These are phyloP conservation scores for Hippocampus mohnikei DNA, from an alignment of 2,113 vertebrate genomes.

Conservation along the genomic window DNA sequence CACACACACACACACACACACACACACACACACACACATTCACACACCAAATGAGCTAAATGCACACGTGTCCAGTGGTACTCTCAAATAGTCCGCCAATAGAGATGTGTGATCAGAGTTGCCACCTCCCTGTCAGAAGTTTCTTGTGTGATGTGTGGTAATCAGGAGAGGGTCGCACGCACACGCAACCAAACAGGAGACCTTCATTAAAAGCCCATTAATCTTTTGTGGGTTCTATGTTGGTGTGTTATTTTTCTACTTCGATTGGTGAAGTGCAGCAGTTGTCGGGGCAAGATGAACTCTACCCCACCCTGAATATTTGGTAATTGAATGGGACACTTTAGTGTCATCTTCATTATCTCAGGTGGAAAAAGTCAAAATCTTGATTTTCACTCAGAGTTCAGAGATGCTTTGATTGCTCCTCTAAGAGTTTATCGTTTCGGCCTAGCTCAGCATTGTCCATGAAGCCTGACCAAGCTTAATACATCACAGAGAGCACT, in stretches of 20 bases:
- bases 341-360: background rate
- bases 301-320: background rate
- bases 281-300: background rate
- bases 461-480: background rate
- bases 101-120: slow-evolving; percentile 16
- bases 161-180: slow-evolving; percentile 12
- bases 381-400: background rate
- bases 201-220: slow-evolving; percentile 55
- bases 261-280: background rate
- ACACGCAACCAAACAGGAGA: slow-evolving; percentile 13
- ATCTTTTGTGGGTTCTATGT: slow-evolving; percentile 31
- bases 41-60: background rate
- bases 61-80: background rate
- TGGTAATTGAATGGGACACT: background rate
- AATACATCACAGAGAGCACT: background rate
- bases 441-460: background rate
- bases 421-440: slow-evolving; percentile 28
- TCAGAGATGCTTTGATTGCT: slow-evolving; percentile 44
- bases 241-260: background rate
- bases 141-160: slow-evolving; percentile 43
- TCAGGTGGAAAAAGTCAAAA: background rate
- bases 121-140: slow-evolving; percentile 35
- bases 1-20: background rate
- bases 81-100: slow-evolving; percentile 5
- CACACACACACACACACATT: no score